Evolutionary conservation across 1,140 invertebrate species (phyloP), one percentile per base, ranked within the genome.

Genomic region (Xylocopa sonorina): DNA sequence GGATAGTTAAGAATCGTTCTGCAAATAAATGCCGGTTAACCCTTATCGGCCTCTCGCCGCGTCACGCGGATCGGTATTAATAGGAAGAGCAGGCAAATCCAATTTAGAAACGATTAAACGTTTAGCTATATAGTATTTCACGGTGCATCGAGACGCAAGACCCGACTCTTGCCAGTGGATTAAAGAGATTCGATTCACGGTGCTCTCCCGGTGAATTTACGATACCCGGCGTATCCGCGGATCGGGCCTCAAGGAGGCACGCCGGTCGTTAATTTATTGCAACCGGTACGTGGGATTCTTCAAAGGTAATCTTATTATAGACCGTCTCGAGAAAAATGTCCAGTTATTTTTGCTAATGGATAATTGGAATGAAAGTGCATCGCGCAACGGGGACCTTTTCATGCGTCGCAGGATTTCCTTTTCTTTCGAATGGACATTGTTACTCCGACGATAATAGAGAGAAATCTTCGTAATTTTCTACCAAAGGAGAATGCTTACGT

Each of bases 1-100:
- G 32, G 32, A 58, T 68, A 41, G 24, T 67, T 58, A 38, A 68
- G 38, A 77, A 69, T 69, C 74, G 51, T 57, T 73, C 55, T 10
- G 5, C 27, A 24, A 58, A 24, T 58, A 58, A 48, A 46, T 29
- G 10, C 14, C 55, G 51, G n/a, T 48, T 18, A 24, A 46, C 57
- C n/a, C 34, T 50, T 14, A 16, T 24, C 41, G 41, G 29, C 41
- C 29, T 48, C n/a, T 24, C 32, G 32, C 58, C 32, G 32, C 58
- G 58, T 60, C 32, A 62, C 58, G n/a, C 4, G 18, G 57, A 4
- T 9, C 57, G 21, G 58, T 16, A 62, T 46, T 48, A 34, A n/a
- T 41, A 18, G 57, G 29, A 12, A 16, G 27, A 4, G 6, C 34
- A 16, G n/a, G 62, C 67, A 76, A 76, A 76, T 76, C 24, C 41